These are phyloP conservation scores for Sitta europaea DNA, from an alignment of 2,113 vertebrate genomes.

Conservation along the genomic window DNA sequence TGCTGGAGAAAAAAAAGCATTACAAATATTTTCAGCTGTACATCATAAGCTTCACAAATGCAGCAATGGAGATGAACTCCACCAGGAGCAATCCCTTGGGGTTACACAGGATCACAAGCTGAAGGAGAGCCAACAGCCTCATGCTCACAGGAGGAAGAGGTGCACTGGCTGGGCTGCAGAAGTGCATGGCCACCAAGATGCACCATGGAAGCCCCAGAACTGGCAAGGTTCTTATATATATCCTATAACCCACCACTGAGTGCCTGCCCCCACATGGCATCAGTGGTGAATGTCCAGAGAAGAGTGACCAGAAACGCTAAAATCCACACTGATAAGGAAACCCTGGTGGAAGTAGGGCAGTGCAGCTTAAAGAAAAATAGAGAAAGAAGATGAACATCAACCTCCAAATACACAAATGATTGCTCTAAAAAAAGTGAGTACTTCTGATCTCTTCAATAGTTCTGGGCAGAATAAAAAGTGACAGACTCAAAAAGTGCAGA, in stretches of 20 bases:
- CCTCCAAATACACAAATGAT: not conserved
- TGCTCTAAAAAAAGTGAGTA: not conserved
- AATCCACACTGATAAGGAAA: not conserved
- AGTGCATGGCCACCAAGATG: not conserved
- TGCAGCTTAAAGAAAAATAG: not conserved
- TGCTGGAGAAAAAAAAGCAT: not conserved
- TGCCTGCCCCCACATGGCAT: fast-evolving
- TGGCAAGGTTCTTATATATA: fast-evolving
- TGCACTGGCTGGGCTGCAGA: not conserved
- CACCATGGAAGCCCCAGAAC: fast-evolving
- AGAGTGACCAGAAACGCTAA: not conserved
- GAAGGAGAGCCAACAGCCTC: not conserved
- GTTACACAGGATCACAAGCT: not conserved
- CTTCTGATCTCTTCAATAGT: not conserved
- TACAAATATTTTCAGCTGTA: not conserved
- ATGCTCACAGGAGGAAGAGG: not conserved
- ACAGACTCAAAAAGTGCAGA: not conserved
- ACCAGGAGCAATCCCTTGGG: not conserved
- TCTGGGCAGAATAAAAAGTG: not conserved
- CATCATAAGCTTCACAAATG: not conserved
- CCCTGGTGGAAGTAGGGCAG: not conserved
- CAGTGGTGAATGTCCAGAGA: not conserved
- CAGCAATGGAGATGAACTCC: not conserved
- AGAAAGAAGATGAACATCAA: not conserved
- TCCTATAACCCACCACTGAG: not conserved